Evolutionary conservation across 2,797 vertebrate species (phyloP).

Genomic region (Lophotriccus pileatus): DNA sequence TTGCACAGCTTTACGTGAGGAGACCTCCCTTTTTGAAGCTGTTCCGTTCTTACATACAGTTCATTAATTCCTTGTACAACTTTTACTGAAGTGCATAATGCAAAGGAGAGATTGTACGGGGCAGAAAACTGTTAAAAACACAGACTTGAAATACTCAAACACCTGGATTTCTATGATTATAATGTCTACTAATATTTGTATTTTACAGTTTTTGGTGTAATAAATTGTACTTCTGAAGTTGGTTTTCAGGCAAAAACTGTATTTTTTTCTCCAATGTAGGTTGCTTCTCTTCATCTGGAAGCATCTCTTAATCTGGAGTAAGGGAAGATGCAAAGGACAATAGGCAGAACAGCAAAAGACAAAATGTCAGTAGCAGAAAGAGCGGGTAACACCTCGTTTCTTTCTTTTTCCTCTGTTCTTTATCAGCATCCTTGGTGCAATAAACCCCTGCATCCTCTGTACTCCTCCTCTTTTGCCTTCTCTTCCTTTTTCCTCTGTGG

Average conservation of each 20-base stretch:
- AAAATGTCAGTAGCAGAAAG: neutral
- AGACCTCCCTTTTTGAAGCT: neutral
- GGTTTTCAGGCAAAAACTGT: constrained; percentile 6
- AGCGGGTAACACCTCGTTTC: neutral
- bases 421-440: neutral
- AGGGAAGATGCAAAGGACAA: neutral
- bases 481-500: neutral
- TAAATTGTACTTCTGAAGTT: constrained; percentile 35
- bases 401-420: neutral
- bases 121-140: neutral
- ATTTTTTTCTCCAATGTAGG: neutral
- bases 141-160: neutral
- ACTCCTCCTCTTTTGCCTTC: neutral
- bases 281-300: constrained; percentile 44
- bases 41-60: accelerated
- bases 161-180: neutral
- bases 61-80: neutral
- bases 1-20: accelerated
- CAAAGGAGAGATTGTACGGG: neutral
- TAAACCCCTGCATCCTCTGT: neutral
- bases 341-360: neutral
- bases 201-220: constrained; percentile 37
- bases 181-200: constrained; percentile 12
- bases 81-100: neutral
- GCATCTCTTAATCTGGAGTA: neutral